Evolutionary conservation across 2,113 vertebrate species (phyloP).

Genomic region (Orycteropus afer): DNA sequence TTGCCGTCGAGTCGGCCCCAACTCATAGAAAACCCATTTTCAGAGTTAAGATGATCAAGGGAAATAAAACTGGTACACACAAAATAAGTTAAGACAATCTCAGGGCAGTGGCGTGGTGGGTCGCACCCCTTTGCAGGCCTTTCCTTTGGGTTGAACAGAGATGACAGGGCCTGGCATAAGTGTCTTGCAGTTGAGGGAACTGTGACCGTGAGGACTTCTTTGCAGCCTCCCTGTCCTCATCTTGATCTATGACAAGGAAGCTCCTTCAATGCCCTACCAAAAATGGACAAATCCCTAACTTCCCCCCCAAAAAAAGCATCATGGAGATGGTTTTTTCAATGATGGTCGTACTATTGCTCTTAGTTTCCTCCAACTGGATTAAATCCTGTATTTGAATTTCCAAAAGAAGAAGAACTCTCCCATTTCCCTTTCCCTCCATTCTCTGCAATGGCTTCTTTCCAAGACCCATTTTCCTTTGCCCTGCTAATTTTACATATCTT

Average conservation of each 20-base stretch:
- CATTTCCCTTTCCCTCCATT: background rate
- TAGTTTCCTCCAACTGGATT: background rate
- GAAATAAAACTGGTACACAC: too few species aligned
- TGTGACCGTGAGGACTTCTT: background rate
- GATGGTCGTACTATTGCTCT: background rate
- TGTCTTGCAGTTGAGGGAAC: background rate
- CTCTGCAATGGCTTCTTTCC: constrained; percentile 5
- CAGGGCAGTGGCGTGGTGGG: too few species aligned
- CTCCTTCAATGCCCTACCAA: background rate
- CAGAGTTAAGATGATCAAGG: too few species aligned
- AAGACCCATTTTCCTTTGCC: background rate
- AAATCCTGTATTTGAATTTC: background rate
- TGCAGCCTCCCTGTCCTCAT: background rate
- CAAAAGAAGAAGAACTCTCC: background rate
- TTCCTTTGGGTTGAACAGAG: background rate
- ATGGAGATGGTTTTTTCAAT: background rate
- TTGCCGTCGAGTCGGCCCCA: too few species aligned
- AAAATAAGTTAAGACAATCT: too few species aligned
- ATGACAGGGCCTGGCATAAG: background rate
- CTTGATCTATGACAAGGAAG: background rate
- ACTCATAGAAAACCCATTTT: too few species aligned
- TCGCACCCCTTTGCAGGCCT: background rate
- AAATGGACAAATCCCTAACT: background rate
- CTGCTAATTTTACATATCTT: background rate
- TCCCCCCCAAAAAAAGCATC: background rate